These are phyloP conservation scores for Epistrophe grossulariae DNA, from an alignment of 2,888 invertebrate genomes.

Conservation along the genomic window DNA sequence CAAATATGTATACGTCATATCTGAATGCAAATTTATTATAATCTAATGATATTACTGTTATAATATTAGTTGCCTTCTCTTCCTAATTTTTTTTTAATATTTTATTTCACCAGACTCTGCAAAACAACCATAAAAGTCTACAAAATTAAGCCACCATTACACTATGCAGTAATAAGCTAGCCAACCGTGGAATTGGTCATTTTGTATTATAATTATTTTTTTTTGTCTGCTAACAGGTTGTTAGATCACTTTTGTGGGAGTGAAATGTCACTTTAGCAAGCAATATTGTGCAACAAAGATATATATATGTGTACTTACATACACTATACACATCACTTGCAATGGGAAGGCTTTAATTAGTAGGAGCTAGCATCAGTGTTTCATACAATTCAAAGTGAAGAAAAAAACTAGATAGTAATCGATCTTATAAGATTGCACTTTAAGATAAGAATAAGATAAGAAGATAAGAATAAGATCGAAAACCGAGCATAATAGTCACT, in stretches of 20 bases:
- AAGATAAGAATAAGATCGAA: constrained; percentile 51
- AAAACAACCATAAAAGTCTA: constrained; percentile 28
- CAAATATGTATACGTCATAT: no score
- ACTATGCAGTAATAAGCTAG: constrained; percentile 33
- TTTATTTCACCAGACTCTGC: neutral
- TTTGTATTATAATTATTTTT: constrained; percentile 2
- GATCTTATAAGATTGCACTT: constrained; percentile 62
- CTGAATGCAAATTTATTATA: constrained; percentile 64
- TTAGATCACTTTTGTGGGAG: constrained; percentile 51
- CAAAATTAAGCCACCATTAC: constrained; percentile 41
- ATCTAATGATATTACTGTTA: constrained; percentile 52
- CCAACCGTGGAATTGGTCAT: constrained; percentile 42
- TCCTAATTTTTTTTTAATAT: neutral
- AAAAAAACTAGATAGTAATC: constrained; percentile 54
- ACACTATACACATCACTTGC: neutral
- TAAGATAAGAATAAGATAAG: constrained; percentile 56
- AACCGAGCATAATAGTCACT: constrained; percentile 44
- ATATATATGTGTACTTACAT: no score
- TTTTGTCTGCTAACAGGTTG: constrained; percentile 39
- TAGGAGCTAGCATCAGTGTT: constrained; percentile 30
- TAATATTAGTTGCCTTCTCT: constrained; percentile 36
- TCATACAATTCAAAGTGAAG: neutral
- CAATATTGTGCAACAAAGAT: constrained; percentile 58
- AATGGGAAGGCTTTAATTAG: constrained; percentile 45
- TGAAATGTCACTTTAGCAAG: constrained; percentile 69